These are phyloP conservation scores for Corynorhinus townsendii DNA, from an alignment of 2,113 vertebrate species.

Conservation along the genomic window DNA sequence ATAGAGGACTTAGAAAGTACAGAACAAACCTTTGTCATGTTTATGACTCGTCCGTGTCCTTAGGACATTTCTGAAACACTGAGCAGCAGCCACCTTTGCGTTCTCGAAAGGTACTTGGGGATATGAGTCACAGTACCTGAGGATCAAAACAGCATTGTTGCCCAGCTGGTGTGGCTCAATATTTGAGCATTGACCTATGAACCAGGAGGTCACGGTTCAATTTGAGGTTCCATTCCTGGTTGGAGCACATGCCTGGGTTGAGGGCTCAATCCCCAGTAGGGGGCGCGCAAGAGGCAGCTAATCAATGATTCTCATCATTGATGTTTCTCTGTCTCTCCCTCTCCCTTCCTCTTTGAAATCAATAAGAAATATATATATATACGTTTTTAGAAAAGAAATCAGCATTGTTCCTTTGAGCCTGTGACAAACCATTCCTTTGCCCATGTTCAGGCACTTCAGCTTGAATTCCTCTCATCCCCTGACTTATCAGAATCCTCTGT, in stretches of 20 bases:
- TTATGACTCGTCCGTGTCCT: not conserved
- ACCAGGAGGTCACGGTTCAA: too few relatives aligned
- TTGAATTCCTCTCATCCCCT: not conserved
- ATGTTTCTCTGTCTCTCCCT: too few relatives aligned
- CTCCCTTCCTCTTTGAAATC: too few relatives aligned
- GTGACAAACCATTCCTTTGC: not conserved
- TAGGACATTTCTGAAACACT: not conserved
- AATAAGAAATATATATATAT: too few relatives aligned
- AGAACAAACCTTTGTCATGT: not conserved
- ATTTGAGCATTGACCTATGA: too few relatives aligned
- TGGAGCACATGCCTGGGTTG: too few relatives aligned
- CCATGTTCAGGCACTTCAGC: not conserved
- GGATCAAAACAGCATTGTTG: not conserved
- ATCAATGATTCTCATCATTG: too few relatives aligned
- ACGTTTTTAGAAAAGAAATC: not conserved
- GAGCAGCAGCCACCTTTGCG: not conserved
- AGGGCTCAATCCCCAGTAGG: too few relatives aligned
- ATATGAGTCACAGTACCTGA: not conserved
- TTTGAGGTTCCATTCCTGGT: too few relatives aligned
- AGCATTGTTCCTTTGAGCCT: not conserved
- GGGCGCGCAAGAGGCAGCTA: too few relatives aligned
- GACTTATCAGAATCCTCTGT: not conserved
- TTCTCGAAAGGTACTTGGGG: not conserved
- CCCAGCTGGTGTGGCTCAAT: too few relatives aligned
- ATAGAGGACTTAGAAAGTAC: not conserved